Percentiles rank a stretch among this genome's conserved stretches.
Conservation (phyloP, 1,140 invertebrate species). For the Papilio xuthus region DNA sequence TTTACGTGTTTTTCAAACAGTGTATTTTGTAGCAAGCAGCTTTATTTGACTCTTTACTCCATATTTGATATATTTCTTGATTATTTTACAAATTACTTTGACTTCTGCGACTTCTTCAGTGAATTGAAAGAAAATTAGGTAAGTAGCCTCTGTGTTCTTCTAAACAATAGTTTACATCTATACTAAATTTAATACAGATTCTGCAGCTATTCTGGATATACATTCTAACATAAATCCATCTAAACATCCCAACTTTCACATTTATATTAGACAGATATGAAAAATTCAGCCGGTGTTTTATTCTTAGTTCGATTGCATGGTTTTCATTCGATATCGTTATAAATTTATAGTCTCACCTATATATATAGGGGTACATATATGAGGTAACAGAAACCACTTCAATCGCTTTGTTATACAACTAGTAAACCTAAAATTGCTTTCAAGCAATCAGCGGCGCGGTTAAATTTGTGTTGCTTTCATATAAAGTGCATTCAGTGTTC, state of each 20-base stretch:
- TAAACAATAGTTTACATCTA: too few species aligned
- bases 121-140: too few species aligned
- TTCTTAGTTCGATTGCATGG: neutral
- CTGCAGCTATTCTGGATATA: too few species aligned
- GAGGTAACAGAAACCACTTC: slow-evolving; percentile 24
- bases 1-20: too few species aligned
- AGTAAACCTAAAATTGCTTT: slow-evolving; percentile 35
- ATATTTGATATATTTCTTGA: neutral
- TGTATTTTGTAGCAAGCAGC: too few species aligned
- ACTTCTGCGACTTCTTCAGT: too few species aligned
- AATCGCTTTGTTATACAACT: slow-evolving; percentile 33
- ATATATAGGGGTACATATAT: neutral
- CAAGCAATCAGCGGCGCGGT: slow-evolving; percentile 41
- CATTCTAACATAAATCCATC: neutral
- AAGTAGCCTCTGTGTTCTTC: too few species aligned
- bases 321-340: slow-evolving; percentile 3
- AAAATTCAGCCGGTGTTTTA: slow-evolving; percentile 22
- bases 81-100: neutral
- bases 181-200: too few species aligned
- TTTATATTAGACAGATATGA: too few species aligned
- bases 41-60: too few species aligned
- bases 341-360: neutral
- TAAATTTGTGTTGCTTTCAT: slow-evolving; percentile 46
- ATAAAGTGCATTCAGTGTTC: slow-evolving; percentile 49
- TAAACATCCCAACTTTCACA: too few species aligned